A percentile compares a stretch with the other conserved stretches of the same genome.
Evolutionary conservation across 2,888 invertebrate species (phyloP).

Genomic region (Philaethria dido): DNA sequence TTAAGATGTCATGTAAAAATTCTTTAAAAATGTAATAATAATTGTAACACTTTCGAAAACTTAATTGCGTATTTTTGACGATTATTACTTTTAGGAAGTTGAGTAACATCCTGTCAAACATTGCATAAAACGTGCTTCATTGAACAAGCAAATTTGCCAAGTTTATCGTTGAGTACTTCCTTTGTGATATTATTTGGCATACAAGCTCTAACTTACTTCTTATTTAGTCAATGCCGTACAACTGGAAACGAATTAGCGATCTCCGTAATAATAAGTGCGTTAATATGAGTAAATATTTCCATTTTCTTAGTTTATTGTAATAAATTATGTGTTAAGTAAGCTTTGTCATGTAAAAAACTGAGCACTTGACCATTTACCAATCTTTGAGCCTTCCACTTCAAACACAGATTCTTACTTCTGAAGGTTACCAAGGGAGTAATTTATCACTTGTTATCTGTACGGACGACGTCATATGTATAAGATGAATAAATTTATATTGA

Average conservation of each 20-base stretch:
- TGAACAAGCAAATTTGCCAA: conserved; percentile 14
- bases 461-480: too few species aligned
- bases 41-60: conserved; percentile 19
- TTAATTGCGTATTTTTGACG: conserved; percentile 20
- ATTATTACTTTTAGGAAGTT: conserved; percentile 15
- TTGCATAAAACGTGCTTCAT: conserved; percentile 10
- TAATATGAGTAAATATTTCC: too few species aligned
- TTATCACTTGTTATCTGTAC: neutral
- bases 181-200: conserved; percentile 5
- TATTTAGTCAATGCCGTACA: neutral
- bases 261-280: too few species aligned
- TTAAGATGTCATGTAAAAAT: conserved; percentile 12
- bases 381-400: neutral
- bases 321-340: too few species aligned
- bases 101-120: conserved; percentile 24
- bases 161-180: conserved; percentile 14
- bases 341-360: neutral
- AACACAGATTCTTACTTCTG: neutral
- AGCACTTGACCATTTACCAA: neutral
- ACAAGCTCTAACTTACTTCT: neutral
- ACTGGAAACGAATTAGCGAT: neutral
- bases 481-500: too few species aligned
- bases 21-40: conserved; percentile 7
- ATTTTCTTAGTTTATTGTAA: too few species aligned
- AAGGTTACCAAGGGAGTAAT: neutral